Evolutionary conservation across 1,140 invertebrate species (phyloP), one percentile per base, ranked within the genome.

Genomic region (Sycophila sp.): DNA sequence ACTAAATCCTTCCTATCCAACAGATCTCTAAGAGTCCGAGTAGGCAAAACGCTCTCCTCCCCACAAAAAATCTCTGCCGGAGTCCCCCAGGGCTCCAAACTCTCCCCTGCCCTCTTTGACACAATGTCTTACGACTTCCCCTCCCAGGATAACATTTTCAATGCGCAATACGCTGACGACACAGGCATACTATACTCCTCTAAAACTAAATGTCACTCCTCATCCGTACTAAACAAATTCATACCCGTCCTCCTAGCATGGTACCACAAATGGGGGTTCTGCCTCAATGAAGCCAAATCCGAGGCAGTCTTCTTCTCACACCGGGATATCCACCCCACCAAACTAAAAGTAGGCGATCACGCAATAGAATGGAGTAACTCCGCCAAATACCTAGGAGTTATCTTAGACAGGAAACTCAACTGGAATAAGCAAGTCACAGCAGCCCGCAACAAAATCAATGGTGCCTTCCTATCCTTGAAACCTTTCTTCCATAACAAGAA

Each of bases 1-100:
- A 58, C 62, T 0, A 59, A 75, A 30, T 40, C 64, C 24, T 71
- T 62, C 36, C 70, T 75, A 26, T 5, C 8, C 1, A 56, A 64
- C 30, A 36, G 73, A 51, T 13, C 1, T 5, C 0, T 70, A 1
- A 22, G 32, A 28, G 38, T 62, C 19, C n/a, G 38, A 0, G 47
- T 73, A 0, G 51, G 55, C 4, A 47, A 73, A 15, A 0, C 28
- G 0, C 26, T 60, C 8, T 69, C 66, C 1, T 10, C 36, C 1
- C 40, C 40, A 1, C 28, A 69, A 53, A 30, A 4, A 8, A 73
- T 56, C 4, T 10, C 26, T 4, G 53, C 53, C 6, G 53, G 53
- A 7, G 53, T 32, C 17, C 53, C 53, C 6, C 53, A 56, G n/a
- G 47, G 47, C 15, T 51, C 47, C 17, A 51, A 26, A 51, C 17